A percentile compares a stretch with the other conserved stretches of the same genome.
These are phyloP conservation scores for Macrotis lagotis DNA, from an alignment of 2,113 vertebrate genomes.

Conservation along the genomic window DNA sequence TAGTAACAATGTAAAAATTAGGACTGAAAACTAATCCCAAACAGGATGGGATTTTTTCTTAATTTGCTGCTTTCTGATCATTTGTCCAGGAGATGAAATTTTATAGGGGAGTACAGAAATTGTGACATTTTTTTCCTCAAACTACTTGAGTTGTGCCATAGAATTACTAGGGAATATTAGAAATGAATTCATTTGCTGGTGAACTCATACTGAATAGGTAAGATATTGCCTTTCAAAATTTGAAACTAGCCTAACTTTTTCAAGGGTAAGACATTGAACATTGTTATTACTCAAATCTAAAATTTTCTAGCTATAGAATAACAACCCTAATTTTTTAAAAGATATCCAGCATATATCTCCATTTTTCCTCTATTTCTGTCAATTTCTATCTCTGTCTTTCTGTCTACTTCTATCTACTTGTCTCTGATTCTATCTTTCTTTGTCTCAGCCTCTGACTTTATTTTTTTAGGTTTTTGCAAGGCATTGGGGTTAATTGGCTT, in stretches of 20 bases:
- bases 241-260: neutral
- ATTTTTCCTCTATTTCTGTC: neutral
- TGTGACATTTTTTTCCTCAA: neutral
- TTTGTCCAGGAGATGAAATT: neutral
- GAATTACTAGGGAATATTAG: neutral
- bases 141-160: neutral
- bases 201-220: neutral
- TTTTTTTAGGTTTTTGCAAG: no score
- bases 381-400: neutral
- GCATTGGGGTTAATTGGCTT: no score
- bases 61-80: neutral
- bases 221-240: neutral
- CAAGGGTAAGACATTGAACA: neutral
- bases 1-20: neutral
- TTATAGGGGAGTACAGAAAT: neutral
- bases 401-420: neutral
- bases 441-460: neutral
- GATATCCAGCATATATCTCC: neutral
- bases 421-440: neutral
- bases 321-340: neutral
- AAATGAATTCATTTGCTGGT: neutral
- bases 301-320: neutral
- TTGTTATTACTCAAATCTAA: neutral
- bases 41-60: rapidly evolving
- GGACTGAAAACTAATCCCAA: neutral